Conservation (phyloP, 2,797 vertebrate genomes). For the Cryptoblepharus egeriae region DNA sequence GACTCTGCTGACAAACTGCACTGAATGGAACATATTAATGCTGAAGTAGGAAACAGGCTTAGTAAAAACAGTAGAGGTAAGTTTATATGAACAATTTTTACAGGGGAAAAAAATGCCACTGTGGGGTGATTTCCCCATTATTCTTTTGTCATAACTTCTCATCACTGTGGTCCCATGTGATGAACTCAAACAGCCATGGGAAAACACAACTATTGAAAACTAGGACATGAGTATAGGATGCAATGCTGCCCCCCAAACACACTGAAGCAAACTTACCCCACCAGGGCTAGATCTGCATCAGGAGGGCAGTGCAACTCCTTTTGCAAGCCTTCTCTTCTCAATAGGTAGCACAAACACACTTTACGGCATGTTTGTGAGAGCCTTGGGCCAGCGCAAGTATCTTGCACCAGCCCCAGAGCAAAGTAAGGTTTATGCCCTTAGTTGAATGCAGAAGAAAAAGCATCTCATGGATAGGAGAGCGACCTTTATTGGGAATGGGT, state of each 20-base stretch:
- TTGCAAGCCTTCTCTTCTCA: no score
- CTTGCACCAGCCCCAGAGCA: no score
- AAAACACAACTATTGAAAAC: not conserved
- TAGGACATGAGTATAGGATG: not conserved
- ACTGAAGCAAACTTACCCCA: no score
- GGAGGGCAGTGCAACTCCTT: no score
- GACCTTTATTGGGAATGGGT: constrained; percentile 48
- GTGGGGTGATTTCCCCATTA: not conserved
- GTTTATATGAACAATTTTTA: not conserved
- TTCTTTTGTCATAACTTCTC: not conserved
- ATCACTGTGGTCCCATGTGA: not conserved
- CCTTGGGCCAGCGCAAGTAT: no score
- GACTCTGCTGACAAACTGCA: constrained; percentile 2
- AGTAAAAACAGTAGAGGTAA: not conserved
- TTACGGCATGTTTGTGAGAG: no score
- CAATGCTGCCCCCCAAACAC: no score
- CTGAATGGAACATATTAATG: constrained; percentile 5
- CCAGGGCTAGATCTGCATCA: no score
- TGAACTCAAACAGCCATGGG: not conserved
- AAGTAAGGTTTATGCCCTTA: no score
- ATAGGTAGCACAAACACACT: no score
- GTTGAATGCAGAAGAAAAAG: constrained; percentile 7
- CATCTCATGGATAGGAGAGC: constrained; percentile 40
- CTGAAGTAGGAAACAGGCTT: constrained; percentile 24
- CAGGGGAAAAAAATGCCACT: not conserved